Evolutionary conservation across 2,113 vertebrate species (phyloP).

Genomic region (Carlito syrichta): DNA sequence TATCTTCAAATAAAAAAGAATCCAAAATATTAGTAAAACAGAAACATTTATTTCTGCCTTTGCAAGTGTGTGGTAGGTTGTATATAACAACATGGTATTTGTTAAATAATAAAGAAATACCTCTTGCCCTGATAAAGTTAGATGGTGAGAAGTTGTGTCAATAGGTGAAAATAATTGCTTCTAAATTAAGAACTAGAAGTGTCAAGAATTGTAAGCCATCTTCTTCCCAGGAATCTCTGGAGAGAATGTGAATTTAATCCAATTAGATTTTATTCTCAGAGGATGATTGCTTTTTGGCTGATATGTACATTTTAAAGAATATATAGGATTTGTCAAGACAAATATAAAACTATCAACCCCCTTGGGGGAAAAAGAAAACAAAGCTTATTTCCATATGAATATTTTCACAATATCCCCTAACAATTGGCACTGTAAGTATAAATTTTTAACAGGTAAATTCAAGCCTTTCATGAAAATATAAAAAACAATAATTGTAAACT

Average conservation of each 20-base stretch:
- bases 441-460: neutral
- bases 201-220: neutral
- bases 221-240: neutral
- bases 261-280: conserved; percentile 24
- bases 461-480: conserved; percentile 5
- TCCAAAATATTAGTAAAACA: conserved; percentile 33
- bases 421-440: neutral
- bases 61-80: neutral
- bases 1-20: conserved; percentile 8
- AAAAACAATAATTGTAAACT: neutral
- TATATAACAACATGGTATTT: neutral
- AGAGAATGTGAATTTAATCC: conserved; percentile 4
- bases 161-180: neutral
- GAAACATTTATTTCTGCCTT: neutral
- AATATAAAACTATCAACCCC: neutral
- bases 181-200: neutral
- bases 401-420: neutral
- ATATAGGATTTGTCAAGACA: neutral
- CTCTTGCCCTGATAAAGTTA: neutral
- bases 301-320: neutral
- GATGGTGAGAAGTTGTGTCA: neutral
- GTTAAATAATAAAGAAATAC: neutral
- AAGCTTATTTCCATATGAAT: conserved; percentile 4
- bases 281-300: neutral
- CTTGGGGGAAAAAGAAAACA: neutral